phyloP scores from a whole-genome alignment of 1,140 invertebrate genomes.

The Colletes gigas region DNA sequence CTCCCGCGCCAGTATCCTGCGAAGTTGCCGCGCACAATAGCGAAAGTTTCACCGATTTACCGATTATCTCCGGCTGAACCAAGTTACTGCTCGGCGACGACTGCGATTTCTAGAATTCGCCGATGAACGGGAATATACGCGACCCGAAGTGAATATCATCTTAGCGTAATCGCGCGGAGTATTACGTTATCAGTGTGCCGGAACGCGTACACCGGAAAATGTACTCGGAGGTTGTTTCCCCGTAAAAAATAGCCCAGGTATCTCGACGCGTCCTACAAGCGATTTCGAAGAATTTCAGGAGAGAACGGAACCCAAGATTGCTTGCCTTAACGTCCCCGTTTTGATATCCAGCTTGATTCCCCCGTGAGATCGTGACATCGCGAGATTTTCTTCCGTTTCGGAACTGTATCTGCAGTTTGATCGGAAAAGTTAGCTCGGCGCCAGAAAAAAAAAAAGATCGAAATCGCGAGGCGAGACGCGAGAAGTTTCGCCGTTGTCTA shows the following conservation, averaged over 20 bases:
- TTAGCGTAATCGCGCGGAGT: background rate
- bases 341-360: slow-evolving; percentile 16
- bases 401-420: slow-evolving; percentile 11
- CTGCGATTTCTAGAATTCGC: slow-evolving; percentile 38
- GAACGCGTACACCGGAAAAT: background rate
- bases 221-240: background rate
- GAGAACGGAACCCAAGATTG: background rate
- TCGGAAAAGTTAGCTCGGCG: slow-evolving; percentile 13
- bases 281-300: background rate
- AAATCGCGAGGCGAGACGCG: background rate
- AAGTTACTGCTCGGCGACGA: slow-evolving; percentile 11
- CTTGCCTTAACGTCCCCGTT: background rate
- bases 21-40: slow-evolving; percentile 60
- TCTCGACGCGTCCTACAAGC: background rate
- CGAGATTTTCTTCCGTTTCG: background rate
- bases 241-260: background rate
- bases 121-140: slow-evolving; percentile 19
- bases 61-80: slow-evolving; percentile 58
- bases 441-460: background rate
- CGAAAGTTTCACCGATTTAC: slow-evolving; percentile 60
- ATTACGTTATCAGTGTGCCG: background rate
- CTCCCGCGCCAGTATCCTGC: slow-evolving; percentile 19
- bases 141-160: slow-evolving; percentile 20
- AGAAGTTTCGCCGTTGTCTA: slow-evolving; percentile 1
- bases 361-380: background rate